Evolutionary conservation across 2,888 invertebrate species (phyloP).

Genomic region (Neria commutata): DNA sequence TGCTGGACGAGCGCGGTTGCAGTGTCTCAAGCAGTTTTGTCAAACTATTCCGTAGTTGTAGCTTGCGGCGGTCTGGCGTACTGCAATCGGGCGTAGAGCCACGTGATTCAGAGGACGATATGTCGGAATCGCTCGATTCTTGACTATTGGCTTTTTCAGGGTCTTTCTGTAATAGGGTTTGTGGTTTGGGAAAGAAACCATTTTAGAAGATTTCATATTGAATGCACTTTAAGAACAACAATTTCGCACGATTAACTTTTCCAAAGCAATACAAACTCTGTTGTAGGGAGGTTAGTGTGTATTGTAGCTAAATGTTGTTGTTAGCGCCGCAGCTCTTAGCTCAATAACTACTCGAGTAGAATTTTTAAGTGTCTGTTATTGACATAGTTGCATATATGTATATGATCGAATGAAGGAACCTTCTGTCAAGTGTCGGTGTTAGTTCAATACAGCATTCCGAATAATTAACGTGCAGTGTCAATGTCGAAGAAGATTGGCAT

Average conservation of each 20-base stretch:
- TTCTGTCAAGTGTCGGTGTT: no score
- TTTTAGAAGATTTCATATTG: not conserved
- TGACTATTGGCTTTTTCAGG: slow-evolving; percentile 32
- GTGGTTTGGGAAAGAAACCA: not conserved
- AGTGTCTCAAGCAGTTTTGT: slow-evolving; percentile 46
- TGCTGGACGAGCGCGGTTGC: slow-evolving; percentile 51
- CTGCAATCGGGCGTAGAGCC: slow-evolving; percentile 46
- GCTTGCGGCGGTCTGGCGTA: slow-evolving; percentile 34
- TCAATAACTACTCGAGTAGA: no score
- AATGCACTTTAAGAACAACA: not conserved
- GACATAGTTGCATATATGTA: no score
- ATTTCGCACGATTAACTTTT: not conserved
- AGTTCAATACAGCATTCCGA: no score
- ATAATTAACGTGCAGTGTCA: no score
- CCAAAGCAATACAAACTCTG: not conserved
- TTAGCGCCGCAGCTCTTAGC: no score
- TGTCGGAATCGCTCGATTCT: slow-evolving; percentile 56
- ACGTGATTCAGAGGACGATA: slow-evolving; percentile 54
- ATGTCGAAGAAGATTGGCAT: no score
- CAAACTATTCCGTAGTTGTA: slow-evolving; percentile 39
- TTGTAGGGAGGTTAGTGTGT: not conserved
- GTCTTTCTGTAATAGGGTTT: slow-evolving; percentile 17
- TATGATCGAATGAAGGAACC: no score
- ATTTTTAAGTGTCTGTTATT: no score
- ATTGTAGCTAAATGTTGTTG: no score